A percentile compares a stretch with the other conserved stretches of the same genome.
phyloP scores from a whole-genome alignment of 2,797 vertebrate species.

The Danio tinwini region DNA sequence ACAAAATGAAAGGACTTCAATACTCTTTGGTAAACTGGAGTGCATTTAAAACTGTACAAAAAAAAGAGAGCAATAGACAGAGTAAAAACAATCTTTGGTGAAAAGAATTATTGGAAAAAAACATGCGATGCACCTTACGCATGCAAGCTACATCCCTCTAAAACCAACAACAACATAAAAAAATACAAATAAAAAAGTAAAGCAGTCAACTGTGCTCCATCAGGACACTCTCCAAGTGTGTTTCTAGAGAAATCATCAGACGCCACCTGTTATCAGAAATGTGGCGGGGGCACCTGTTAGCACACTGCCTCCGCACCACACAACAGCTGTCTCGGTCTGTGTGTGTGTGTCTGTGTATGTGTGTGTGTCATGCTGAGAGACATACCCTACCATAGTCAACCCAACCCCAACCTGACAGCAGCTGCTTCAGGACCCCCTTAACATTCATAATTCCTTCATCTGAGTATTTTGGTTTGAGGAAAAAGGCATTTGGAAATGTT shows the following conservation, averaged over 20 bases:
- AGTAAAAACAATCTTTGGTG: slow-evolving; percentile 15
- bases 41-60: slow-evolving; percentile 64
- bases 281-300: slow-evolving; percentile 80
- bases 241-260: slow-evolving; percentile 70
- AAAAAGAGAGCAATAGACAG: neutral
- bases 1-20: slow-evolving; percentile 66
- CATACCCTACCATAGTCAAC: slow-evolving; percentile 71
- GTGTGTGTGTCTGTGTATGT: slow-evolving; percentile 60
- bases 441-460: slow-evolving; percentile 62
- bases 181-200: no score
- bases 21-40: slow-evolving; percentile 79
- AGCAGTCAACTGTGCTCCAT: slow-evolving; percentile 58
- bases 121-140: slow-evolving; percentile 13
- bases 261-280: slow-evolving; percentile 77
- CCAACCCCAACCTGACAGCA: slow-evolving; percentile 76
- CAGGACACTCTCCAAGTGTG: slow-evolving; percentile 62
- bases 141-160: slow-evolving; percentile 28
- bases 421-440: slow-evolving; percentile 72
- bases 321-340: slow-evolving; percentile 64
- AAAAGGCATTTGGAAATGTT: slow-evolving; percentile 15
- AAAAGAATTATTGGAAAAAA: slow-evolving; percentile 19
- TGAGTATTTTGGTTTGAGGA: slow-evolving; percentile 12
- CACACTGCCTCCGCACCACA: slow-evolving; percentile 77
- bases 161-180: neutral
- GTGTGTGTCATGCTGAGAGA: slow-evolving; percentile 73